Conservation (phyloP, 2,113 vertebrate species). For the Raphicerus campestris region DNA sequence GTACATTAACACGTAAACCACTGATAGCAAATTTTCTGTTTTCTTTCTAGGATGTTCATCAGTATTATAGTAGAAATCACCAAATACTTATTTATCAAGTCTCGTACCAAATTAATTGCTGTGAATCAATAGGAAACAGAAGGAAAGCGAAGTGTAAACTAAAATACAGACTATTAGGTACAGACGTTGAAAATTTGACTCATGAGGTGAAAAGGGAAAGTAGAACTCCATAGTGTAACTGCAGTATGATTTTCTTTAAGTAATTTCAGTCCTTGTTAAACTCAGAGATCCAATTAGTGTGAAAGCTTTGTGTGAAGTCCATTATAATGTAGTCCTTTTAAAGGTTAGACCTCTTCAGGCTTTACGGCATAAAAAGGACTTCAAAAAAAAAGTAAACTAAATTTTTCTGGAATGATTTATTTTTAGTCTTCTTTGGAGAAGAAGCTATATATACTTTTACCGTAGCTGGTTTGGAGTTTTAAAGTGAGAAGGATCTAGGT, state of each 20-base stretch:
- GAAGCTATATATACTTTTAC: neutral
- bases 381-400: neutral
- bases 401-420: conserved; percentile 9
- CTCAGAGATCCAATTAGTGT: neutral
- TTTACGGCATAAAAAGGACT: neutral
- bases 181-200: neutral
- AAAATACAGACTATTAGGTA: neutral
- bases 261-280: neutral
- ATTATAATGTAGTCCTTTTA: neutral
- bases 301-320: neutral
- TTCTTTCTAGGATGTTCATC: neutral
- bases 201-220: neutral
- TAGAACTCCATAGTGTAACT: neutral
- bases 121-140: neutral
- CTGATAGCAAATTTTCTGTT: neutral
- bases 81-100: neutral
- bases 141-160: neutral
- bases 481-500: conserved; percentile 3
- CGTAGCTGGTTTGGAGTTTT: conserved; percentile 13
- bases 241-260: neutral
- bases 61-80: conserved; percentile 19
- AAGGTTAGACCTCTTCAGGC: neutral
- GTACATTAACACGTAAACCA: neutral
- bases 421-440: neutral
- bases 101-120: neutral